A percentile compares a stretch with the other conserved stretches of the same genome.
Conservation (phyloP, 2,113 vertebrate genomes). For the Trematocara nigrifrons region DNA sequence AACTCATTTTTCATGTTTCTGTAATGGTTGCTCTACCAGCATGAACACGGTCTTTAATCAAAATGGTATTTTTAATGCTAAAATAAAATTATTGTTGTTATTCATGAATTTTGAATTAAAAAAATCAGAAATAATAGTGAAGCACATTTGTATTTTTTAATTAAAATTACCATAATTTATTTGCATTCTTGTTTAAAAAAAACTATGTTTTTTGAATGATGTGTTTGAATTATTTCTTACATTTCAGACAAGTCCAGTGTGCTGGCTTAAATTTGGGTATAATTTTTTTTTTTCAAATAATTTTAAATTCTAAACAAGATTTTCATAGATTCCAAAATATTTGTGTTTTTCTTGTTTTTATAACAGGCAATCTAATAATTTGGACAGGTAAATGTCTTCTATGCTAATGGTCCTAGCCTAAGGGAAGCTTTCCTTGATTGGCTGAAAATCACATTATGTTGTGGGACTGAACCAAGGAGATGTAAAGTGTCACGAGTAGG, state of each 20-base stretch:
- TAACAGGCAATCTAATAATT: fast-evolving
- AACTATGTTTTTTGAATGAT: not conserved
- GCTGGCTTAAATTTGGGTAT: not conserved
- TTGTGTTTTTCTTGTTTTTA: not conserved
- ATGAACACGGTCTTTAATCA: fast-evolving
- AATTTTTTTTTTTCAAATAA: no score
- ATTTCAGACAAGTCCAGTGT: not conserved
- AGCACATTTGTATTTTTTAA: not conserved
- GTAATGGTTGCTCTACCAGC: not conserved
- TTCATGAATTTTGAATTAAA: fast-evolving
- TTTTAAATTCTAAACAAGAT: no score
- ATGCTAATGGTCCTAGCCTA: not conserved
- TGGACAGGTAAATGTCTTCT: not conserved
- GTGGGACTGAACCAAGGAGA: not conserved
- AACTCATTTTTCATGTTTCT: not conserved
- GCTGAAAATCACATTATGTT: not conserved
- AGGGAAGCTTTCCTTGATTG: not conserved
- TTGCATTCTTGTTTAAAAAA: not conserved
- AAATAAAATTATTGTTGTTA: not conserved
- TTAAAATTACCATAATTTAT: not conserved
- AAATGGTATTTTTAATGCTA: not conserved
- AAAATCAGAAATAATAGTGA: not conserved
- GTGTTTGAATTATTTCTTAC: not conserved
- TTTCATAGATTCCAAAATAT: not conserved
- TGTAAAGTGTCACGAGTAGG: not conserved